Evolutionary conservation across 2,113 vertebrate species (phyloP), one percentile per base, ranked within the genome.

Genomic region (Ranitomeya variabilis): DNA sequence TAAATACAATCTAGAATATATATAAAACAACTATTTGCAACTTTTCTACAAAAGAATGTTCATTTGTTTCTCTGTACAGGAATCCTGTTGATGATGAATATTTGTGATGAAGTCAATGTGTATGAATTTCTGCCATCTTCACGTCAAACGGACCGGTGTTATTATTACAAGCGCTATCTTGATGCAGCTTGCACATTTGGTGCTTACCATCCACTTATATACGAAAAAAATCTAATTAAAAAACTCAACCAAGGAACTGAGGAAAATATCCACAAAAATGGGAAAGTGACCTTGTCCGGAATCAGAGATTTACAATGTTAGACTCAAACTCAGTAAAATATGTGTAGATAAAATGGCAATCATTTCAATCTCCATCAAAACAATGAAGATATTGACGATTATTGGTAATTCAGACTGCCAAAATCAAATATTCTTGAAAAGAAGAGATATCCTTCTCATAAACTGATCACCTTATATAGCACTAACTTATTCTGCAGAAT

Each of bases 61-160:
- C 31, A 45, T 45, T 37, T 59, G 0, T 23, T 15, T 67, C 69
- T 73, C 88, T 80, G 64, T 19, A 0, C 51, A 96, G 96, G 96
- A 57, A 96, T 96, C 1, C 14, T 95, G 67, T 90, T 96, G 87
- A 96, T 96, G 95, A 93, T 96, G 95, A 94, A 92, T 0, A 91
- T 96, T 6, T 96, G 96, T 76, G 93, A 96, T 0, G 52, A 94
- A 54, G 94, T 96, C 87, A 91, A 96, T 0, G 91, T 96, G 87
- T 96, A 96, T 0, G 96, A 96, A 13, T 96, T 95, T 16, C 92
- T 96, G 37, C 96, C 96, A 4, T 96, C 96, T 69, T 95, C 93
- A 85, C 90, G 96, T 71, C 94, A 91, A 91, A 96, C 95, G 0
- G 94, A 95, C 2, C 45, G 95, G 71, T 96, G 96, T 90, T 93